Conservation (phyloP, 2,113 vertebrate species). For the Urocolius indicus region DNA sequence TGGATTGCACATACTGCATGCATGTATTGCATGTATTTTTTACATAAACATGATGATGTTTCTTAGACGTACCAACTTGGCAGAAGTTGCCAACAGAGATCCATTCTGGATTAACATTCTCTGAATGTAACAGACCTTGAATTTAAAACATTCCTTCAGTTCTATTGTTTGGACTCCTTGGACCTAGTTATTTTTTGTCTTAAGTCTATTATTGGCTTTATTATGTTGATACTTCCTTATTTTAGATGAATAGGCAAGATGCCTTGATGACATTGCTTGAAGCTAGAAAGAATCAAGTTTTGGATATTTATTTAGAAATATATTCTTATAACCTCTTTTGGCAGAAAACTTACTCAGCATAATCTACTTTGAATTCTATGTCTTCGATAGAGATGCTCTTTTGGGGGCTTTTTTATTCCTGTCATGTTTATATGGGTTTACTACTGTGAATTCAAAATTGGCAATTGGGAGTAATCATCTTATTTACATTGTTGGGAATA, state of each 20-base stretch:
- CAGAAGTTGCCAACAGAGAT: neutral
- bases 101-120: neutral
- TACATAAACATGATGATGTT: neutral
- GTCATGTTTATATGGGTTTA: neutral
- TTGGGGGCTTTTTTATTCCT: neutral
- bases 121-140: neutral
- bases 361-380: neutral
- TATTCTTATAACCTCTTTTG: accelerated
- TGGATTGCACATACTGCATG: too few species aligned
- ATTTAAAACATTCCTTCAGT: neutral
- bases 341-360: neutral
- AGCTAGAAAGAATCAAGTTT: neutral
- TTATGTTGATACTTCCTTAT: neutral
- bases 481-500: neutral
- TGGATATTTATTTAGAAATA: neutral
- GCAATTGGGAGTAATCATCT: neutral
- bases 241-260: neutral
- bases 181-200: neutral
- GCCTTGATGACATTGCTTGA: neutral
- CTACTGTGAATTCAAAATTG: neutral
- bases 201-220: neutral
- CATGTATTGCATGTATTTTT: neutral
- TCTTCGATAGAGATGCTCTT: neutral
- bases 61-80: neutral
- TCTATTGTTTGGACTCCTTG: neutral